Evolutionary conservation across 2,797 vertebrate species (phyloP), one percentile per base, ranked within the genome.

Genomic region (Nannoperca australis): DNA sequence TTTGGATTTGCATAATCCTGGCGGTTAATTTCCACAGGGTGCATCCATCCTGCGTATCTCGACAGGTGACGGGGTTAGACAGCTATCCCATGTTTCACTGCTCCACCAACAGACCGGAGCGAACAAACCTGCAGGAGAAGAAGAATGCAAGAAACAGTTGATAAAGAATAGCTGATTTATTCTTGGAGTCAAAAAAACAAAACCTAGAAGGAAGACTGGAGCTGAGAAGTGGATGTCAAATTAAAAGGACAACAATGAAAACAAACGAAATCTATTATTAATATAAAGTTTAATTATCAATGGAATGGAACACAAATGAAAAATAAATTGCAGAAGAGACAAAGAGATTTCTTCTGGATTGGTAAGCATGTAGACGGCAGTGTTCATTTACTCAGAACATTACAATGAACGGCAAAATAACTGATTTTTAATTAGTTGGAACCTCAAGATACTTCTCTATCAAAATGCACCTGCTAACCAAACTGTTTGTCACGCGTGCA

Each of bases 1-100:
- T 93, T 93, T 91, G 88, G 92, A 92, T 94, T 93, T 92, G 83
- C 91, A 94, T 94, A 93, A 94, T 94, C 92, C 86, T 11, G 77
- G 61, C 51, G 59, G 10, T 53, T 93, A 91, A 93, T 93, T 91
- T 93, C 86, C 89, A 64, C 76, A 12, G 89, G 86, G 90, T 59
- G 86, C 83, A 85, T 80, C 85, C 88, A 70, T 81, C 77, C 85
- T 0, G 68, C n/a, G 24, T 80, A 84, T 90, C 88, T 86, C 73
- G 78, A 91, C 91, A 94, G 92, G 91, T 93, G 91, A 93, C n/a
- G 65, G 67, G 86, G 84, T 90, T 81, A 75, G 89, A 87, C 89
- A 84, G 86, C 73, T 74, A 85, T 83, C 84, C 89, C 79, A 64
- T 84, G 84, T 87, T 89, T 68, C 75, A 42, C 72, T 36, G 85